These are phyloP conservation scores for Pelobates cultripes DNA, from an alignment of 2,797 vertebrate species.

Conservation along the genomic window DNA sequence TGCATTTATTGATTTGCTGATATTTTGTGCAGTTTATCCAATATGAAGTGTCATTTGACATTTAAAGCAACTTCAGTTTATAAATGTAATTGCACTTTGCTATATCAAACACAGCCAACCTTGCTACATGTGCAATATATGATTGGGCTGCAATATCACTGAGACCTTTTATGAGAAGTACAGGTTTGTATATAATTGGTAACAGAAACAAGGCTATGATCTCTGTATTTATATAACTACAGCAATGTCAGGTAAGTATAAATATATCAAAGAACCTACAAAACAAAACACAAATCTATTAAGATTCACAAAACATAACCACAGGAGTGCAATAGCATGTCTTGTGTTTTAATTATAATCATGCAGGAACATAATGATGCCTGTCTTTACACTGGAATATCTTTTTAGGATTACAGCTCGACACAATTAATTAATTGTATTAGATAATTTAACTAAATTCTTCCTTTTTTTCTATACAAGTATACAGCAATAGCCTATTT, in stretches of 20 bases:
- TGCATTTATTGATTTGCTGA: too few species aligned
- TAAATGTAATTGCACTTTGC: too few species aligned
- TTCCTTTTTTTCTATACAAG: conserved; percentile 2
- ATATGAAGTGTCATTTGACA: too few species aligned
- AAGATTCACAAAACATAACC: neutral
- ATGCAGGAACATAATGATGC: neutral
- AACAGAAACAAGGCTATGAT: neutral
- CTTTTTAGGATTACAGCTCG: neutral
- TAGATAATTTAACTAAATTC: neutral
- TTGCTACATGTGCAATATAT: too few species aligned
- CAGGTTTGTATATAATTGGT: neutral
- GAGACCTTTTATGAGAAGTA: neutral
- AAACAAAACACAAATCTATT: neutral
- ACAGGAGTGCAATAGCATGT: neutral
- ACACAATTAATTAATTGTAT: neutral
- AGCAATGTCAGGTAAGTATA: neutral
- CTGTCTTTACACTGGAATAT: neutral
- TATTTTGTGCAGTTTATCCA: too few species aligned
- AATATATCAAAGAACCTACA: neutral
- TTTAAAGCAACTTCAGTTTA: too few species aligned
- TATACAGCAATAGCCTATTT: too few species aligned
- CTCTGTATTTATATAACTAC: neutral
- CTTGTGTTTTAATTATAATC: neutral
- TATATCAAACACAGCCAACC: too few species aligned
- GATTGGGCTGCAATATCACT: too few species aligned